Conservation (phyloP, 2,113 vertebrate genomes). For the Ochotona princeps region DNA sequence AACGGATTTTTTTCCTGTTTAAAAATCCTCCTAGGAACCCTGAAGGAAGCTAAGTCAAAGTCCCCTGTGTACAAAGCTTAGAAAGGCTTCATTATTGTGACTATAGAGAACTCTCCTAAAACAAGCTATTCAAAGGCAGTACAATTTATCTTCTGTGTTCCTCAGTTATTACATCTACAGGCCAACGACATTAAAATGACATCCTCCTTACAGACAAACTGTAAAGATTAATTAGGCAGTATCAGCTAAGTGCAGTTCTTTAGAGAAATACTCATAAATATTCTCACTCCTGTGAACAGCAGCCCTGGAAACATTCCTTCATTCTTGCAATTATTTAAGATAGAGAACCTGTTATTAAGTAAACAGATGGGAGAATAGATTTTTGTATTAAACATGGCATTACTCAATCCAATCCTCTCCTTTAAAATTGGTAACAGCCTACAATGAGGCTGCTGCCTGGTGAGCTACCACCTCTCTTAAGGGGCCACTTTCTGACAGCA, state of each 20-base stretch:
- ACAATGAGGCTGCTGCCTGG: neutral
- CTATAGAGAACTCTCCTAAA: conserved; percentile 41
- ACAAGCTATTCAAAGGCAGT: conserved; percentile 42
- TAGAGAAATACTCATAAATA: conserved; percentile 41
- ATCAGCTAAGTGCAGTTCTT: conserved; percentile 47
- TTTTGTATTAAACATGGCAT: conserved; percentile 27
- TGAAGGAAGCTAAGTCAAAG: neutral
- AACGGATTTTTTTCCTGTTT: neutral
- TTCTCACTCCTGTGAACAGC: neutral
- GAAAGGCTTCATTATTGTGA: conserved; percentile 31
- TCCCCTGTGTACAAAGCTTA: conserved; percentile 31
- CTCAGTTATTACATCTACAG: conserved; percentile 59
- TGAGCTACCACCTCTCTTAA: conserved; percentile 19
- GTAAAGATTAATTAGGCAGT: conserved; percentile 70
- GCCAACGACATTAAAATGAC: conserved; percentile 43
- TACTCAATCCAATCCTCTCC: conserved; percentile 27
- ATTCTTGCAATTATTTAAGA: conserved; percentile 52
- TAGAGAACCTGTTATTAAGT: conserved; percentile 56
- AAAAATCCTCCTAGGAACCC: neutral
- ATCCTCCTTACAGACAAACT: conserved; percentile 5
- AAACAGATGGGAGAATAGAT: conserved; percentile 43
- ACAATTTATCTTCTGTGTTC: conserved; percentile 56
- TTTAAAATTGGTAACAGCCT: neutral
- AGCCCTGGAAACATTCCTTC: conserved; percentile 32
- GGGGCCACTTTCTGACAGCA: conserved; percentile 33